Percentiles rank a stretch among this genome's conserved stretches.
These are phyloP conservation scores for Lucilia cuprina DNA, from an alignment of 1,140 invertebrate genomes.

Conservation along the genomic window DNA sequence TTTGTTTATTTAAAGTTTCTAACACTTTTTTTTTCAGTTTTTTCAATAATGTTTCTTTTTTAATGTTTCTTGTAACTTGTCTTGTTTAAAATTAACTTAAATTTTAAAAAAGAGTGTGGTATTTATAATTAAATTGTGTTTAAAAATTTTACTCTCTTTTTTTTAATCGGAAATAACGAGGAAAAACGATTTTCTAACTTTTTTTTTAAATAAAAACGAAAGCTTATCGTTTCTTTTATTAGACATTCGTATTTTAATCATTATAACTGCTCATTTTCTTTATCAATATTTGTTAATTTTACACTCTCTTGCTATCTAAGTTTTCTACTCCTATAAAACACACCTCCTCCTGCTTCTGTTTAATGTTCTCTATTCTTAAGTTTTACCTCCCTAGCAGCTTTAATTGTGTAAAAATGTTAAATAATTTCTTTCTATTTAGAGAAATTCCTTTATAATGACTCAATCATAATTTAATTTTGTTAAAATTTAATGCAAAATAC, in stretches of 20 bases:
- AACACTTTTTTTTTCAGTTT: background rate
- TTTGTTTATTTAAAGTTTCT: background rate
- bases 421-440: background rate
- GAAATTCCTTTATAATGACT: background rate
- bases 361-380: background rate
- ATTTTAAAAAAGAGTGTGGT: background rate
- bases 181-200: background rate
- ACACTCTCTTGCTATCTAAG: background rate
- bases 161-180: background rate
- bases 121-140: conserved; percentile 12
- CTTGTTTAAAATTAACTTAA: conserved; percentile 16
- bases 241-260: background rate
- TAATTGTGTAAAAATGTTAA: background rate
- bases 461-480: background rate
- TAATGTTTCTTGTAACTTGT: background rate
- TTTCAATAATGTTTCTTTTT: too few relatives aligned
- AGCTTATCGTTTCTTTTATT: background rate
- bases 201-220: background rate
- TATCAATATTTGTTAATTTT: background rate
- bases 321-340: background rate
- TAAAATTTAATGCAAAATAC: background rate
- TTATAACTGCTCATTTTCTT: background rate
- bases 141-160: background rate
- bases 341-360: background rate
- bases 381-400: background rate